phyloP scores from a whole-genome alignment of 2,113 vertebrate genomes.

The Elanoides forficatus region DNA sequence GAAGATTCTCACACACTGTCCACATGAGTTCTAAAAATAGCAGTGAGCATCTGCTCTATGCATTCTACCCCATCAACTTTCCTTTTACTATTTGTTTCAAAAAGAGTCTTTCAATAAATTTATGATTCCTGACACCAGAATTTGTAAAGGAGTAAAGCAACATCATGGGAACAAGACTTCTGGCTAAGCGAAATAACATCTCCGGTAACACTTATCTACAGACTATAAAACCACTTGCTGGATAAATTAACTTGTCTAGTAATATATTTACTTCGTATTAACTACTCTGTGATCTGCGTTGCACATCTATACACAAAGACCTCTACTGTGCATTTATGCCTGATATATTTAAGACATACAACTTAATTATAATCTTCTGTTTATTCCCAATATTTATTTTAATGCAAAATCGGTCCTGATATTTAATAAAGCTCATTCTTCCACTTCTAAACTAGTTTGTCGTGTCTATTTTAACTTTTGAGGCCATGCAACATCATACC shows the following conservation, averaged over 20 bases:
- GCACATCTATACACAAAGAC: background rate
- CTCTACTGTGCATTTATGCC: background rate
- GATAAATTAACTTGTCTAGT: background rate
- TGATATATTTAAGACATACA: no score
- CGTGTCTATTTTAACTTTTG: background rate
- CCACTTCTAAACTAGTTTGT: background rate
- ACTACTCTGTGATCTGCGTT: background rate
- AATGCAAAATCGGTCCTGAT: background rate
- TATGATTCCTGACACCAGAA: background rate
- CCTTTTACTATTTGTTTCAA: background rate
- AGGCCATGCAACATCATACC: background rate
- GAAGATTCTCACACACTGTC: background rate
- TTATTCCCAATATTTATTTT: background rate
- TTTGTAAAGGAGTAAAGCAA: background rate
- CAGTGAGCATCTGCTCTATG: background rate
- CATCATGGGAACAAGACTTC: background rate
- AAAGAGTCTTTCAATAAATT: background rate
- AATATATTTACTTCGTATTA: background rate
- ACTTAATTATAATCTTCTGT: background rate
- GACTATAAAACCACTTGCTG: background rate
- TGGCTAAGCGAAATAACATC: background rate
- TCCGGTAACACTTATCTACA: background rate
- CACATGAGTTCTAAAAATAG: background rate
- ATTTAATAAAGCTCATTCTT: background rate
- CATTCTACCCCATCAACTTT: background rate